Percentiles rank a stretch among this genome's conserved stretches.
Evolutionary conservation across 1,140 invertebrate species (phyloP).

Genomic region (Amyelois transitella): DNA sequence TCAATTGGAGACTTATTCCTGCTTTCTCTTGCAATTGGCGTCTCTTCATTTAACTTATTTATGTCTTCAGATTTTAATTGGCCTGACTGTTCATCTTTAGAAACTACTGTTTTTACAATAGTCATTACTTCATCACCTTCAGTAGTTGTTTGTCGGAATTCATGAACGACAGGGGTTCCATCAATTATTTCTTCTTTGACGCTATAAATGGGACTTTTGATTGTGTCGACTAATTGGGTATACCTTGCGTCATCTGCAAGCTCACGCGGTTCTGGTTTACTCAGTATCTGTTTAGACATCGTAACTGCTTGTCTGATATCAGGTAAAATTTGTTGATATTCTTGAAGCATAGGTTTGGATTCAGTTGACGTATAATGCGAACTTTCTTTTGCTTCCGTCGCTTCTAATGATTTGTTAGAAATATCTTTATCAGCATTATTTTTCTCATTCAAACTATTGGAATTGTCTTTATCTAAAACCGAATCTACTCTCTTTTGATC

Average conservation of each 20-base stretch:
- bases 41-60: background rate
- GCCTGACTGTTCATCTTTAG: background rate
- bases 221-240: background rate
- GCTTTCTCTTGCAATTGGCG: conserved; percentile 27
- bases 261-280: background rate
- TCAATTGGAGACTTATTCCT: conserved; percentile 28
- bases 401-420: background rate
- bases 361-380: background rate
- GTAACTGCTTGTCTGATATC: background rate
- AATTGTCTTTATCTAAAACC: background rate
- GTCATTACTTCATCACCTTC: conserved; percentile 13
- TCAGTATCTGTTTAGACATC: background rate
- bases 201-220: conserved; percentile 1
- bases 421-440: too few relatives aligned
- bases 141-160: conserved; percentile 9
- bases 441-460: background rate
- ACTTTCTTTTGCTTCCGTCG: background rate
- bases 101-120: conserved; percentile 8
- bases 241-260: background rate
- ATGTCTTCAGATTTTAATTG: background rate
- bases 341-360: background rate
- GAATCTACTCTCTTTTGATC: background rate
- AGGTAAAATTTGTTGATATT: background rate
- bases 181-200: conserved; percentile 14
- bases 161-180: conserved; percentile 15